Base-by-base conservation (phyloP, 1,140 invertebrate genomes). In the Hylaeus volcanicus region DNA sequence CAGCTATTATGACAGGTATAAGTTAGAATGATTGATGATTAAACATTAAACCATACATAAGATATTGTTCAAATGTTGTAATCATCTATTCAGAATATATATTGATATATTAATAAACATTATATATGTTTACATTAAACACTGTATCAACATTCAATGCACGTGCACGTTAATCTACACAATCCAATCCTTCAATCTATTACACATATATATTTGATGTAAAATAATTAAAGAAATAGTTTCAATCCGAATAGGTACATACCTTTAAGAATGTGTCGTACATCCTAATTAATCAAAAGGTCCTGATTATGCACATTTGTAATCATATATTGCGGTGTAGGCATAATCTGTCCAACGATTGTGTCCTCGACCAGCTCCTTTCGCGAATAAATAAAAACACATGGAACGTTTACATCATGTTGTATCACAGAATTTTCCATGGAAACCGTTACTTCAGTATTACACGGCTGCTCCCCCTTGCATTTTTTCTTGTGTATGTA, bases 401-500 rank as follows among this genome's bases (percentile, higher is more conserved):
- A 86, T 0, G 87, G 51, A 14, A 81, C 64, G 2, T 85, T 41
- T 43, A 61, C 15, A 26, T 70, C 80, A 56, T 86, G 78, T 56
- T 71, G 75, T 9, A 61, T 68, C 26, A 26, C 26, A 12, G 55
- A 74, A 37, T 88, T 87, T 14, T 88, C 78, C 39, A 64, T 61
- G 0, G 88, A 68, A 8, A 88, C 72, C 8, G 82, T 53, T 39
- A 82, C 89, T 2, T 55, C 60, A 2, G 82, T 79, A 15, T 71
- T 82, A 9, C 75, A 82, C 9, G 82, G 5, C 71, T 91, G 88
- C 51, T 89, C 88, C 5, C 88, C 85, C 69, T 92, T 92, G 39
- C 92, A 92, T 53, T 92, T 92, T 26, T 92, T 92, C n/a, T 90
- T 91, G 45, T 92, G 92, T 4, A 91, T 91, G 55, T 92, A 92